A percentile compares a stretch with the other conserved stretches of the same genome.
Evolutionary conservation across 2,888 invertebrate species (phyloP).

Genomic region (Ephialtes manifestator): DNA sequence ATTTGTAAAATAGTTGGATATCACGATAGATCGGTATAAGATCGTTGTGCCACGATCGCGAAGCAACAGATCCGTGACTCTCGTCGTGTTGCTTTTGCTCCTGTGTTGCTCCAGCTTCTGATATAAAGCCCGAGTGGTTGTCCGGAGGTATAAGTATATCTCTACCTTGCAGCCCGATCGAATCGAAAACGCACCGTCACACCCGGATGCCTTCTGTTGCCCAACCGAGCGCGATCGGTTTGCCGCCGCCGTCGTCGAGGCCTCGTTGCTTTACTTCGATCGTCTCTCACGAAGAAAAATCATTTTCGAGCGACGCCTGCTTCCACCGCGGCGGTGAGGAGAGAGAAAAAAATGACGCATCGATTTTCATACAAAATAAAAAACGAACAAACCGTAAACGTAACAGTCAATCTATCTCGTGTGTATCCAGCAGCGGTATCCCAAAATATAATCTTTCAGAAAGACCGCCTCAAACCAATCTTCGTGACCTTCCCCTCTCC

Average conservation of each 20-base stretch:
- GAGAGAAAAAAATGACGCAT: conserved; percentile 81
- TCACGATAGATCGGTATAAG: conserved; percentile 23
- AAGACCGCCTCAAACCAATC: conserved; percentile 33
- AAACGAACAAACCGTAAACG: conserved; percentile 2
- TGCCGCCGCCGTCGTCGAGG: conserved; percentile 40
- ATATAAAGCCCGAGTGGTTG: conserved; percentile 5
- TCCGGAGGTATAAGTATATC: conserved; percentile 1
- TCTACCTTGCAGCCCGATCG: conserved; percentile 58
- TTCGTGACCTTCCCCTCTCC: conserved; percentile 24
- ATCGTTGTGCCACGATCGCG: conserved; percentile 39
- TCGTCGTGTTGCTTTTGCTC: conserved; percentile 33
- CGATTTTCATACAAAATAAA: conserved; percentile 76
- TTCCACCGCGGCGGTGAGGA: conserved; percentile 62
- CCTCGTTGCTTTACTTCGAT: conserved; percentile 25
- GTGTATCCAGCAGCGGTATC: conserved; percentile 25
- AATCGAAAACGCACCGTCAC: conserved; percentile 81
- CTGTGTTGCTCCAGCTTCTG: conserved; percentile 31
- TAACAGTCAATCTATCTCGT: conserved; percentile 54
- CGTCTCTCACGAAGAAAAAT: conserved; percentile 58
- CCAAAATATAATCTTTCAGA: conserved; percentile 50
- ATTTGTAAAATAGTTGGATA: conserved; percentile 11
- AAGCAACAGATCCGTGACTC: conserved; percentile 27
- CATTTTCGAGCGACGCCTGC: conserved; percentile 41
- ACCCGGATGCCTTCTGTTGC: conserved; percentile 82
- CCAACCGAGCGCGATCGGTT: conserved; percentile 71